Conservation (phyloP, 2,797 vertebrate genomes). For the Macropus fuliginosus region DNA sequence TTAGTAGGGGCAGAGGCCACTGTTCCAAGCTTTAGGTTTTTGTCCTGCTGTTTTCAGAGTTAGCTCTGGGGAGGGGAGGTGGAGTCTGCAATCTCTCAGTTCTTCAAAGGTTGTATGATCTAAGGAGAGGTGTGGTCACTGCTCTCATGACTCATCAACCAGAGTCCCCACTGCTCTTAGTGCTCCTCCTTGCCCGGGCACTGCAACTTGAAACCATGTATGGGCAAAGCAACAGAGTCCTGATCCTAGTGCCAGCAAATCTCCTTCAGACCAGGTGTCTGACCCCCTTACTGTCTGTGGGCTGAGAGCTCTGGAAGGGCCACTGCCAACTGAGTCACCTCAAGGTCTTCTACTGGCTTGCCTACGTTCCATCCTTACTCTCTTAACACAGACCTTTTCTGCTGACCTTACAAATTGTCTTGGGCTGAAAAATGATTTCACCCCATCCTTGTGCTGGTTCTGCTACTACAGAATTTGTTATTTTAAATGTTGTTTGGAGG, state of each 20-base stretch:
- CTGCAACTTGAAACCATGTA: not conserved
- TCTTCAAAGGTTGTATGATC: not conserved
- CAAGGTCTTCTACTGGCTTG: not conserved
- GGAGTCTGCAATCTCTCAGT: not conserved
- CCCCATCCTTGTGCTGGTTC: not conserved
- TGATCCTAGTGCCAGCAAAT: not conserved
- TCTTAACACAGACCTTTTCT: not conserved
- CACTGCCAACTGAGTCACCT: not conserved
- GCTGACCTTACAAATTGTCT: not conserved
- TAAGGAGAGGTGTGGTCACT: not conserved
- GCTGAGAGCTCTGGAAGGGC: not conserved
- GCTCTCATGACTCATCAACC: not conserved
- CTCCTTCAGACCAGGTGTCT: not conserved
- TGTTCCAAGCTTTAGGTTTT: not conserved
- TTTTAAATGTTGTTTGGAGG: not conserved
- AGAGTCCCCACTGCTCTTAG: not conserved
- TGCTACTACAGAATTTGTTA: not conserved
- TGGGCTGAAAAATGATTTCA: not conserved
- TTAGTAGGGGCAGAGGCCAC: no score
- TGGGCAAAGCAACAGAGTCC: not conserved
- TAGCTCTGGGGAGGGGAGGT: not conserved
- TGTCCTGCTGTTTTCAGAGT: not conserved
- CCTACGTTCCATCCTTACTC: not conserved
- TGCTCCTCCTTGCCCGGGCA: not conserved
- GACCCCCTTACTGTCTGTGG: not conserved